These are phyloP conservation scores for Homalodisca vitripennis DNA, from an alignment of 1,140 invertebrate genomes.

Conservation along the genomic window DNA sequence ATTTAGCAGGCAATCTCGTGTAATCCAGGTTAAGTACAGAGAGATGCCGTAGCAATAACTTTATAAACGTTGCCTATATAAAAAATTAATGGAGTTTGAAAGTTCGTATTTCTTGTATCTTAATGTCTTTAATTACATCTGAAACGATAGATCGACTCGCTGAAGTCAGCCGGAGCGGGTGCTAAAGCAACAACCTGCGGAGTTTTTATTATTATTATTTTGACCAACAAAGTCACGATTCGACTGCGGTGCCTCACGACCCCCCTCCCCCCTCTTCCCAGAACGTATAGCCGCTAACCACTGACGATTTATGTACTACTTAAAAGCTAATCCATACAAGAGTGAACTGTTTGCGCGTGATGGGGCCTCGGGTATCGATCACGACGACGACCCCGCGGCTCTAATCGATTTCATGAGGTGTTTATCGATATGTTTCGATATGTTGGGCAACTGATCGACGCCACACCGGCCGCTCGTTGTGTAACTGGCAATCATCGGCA, in stretches of 20 bases:
- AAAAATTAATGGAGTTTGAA: no score
- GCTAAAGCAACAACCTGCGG: background rate
- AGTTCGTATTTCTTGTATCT: no score
- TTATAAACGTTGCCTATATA: no score
- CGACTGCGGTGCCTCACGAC: background rate
- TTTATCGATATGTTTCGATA: background rate
- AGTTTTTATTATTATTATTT: conserved; percentile 1
- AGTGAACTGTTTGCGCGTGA: background rate
- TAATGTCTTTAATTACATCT: no score
- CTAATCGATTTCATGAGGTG: background rate
- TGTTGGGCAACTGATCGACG: background rate
- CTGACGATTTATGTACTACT: background rate
- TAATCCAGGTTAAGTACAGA: no score
- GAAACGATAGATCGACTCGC: no score
- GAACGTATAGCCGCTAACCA: background rate
- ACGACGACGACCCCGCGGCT: background rate
- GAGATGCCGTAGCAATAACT: no score
- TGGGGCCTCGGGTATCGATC: background rate
- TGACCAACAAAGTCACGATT: background rate
- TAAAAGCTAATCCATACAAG: background rate
- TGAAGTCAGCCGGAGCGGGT: no score
- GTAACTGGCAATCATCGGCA: background rate
- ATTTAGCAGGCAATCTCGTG: no score
- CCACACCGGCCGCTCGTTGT: background rate
- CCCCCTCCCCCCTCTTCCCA: background rate